A percentile compares a stretch with the other conserved stretches of the same genome.
Conservation (phyloP, 2,113 vertebrate species). For the Cinclus cinclus region DNA sequence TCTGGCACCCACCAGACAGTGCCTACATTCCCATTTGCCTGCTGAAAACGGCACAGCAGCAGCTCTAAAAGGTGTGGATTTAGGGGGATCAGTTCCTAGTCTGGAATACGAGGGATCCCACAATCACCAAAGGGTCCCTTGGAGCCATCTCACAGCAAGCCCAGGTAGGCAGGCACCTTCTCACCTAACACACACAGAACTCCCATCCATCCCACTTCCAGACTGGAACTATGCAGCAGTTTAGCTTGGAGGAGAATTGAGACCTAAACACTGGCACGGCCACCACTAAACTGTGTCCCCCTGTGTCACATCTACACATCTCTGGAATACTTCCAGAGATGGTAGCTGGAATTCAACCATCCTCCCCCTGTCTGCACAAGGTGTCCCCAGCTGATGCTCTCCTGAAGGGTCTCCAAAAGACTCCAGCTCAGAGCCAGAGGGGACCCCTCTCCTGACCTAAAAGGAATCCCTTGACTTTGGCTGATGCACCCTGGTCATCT, state of each 20-base stretch:
- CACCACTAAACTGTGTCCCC: background rate
- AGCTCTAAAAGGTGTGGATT: background rate
- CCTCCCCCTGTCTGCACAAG: background rate
- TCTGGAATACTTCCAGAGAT: background rate
- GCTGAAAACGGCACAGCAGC: fast-evolving
- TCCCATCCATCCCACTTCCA: background rate
- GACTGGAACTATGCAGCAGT: fast-evolving
- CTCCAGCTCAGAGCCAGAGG: background rate
- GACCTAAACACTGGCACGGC: background rate
- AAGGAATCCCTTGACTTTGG: background rate
- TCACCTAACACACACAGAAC: fast-evolving
- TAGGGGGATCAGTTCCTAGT: background rate
- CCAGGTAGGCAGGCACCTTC: background rate
- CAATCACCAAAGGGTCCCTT: background rate
- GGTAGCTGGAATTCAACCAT: background rate
- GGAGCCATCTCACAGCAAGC: background rate
- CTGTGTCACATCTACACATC: fast-evolving
- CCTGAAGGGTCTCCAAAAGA: background rate
- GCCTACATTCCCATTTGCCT: background rate
- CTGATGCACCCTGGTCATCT: background rate
- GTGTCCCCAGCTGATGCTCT: background rate
- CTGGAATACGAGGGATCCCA: background rate
- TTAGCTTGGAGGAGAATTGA: background rate
- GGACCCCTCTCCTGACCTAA: fast-evolving
- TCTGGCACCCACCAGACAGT: background rate